These are phyloP conservation scores for Gymnothorax reevesii DNA, from an alignment of 2,797 vertebrate genomes.

Conservation along the genomic window DNA sequence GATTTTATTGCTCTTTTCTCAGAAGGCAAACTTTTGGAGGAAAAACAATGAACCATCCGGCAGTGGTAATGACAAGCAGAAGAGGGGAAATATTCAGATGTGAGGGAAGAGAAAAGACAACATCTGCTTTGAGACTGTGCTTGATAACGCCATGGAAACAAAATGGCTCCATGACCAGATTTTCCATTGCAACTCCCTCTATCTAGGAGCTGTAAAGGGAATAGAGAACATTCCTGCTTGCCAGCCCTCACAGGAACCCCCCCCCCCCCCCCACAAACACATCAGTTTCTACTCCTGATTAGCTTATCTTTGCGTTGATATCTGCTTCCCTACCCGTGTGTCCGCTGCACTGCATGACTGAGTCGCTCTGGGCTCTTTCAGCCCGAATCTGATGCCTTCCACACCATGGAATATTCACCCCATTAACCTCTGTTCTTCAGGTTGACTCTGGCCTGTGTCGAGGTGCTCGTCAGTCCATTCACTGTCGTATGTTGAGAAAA, in stretches of 20 bases:
- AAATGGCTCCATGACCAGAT: no score
- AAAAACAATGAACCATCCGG: no score
- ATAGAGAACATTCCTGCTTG: neutral
- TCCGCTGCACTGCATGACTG: neutral
- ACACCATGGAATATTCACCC: neutral
- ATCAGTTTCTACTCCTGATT: neutral
- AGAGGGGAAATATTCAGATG: no score
- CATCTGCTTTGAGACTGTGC: no score
- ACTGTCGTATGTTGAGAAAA: conserved; percentile 25
- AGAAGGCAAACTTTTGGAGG: no score
- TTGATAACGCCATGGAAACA: no score
- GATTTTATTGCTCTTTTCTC: no score
- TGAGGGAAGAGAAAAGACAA: no score
- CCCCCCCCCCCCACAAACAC: neutral
- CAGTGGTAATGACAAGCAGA: no score
- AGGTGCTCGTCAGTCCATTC: conserved; percentile 8
- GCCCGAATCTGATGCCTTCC: conserved; percentile 8
- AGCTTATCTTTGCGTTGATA: conserved; percentile 7
- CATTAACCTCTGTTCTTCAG: neutral
- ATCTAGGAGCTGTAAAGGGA: no score
- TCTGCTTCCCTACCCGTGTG: conserved; percentile 3
- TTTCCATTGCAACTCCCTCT: no score
- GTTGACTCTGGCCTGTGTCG: neutral
- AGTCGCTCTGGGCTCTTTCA: conserved; percentile 8
- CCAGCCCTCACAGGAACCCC: neutral